Percentiles rank a stretch among this genome's conserved stretches.
phyloP scores from a whole-genome alignment of 2,797 vertebrate species.

The Lepidocolaptes lacrymiger region DNA sequence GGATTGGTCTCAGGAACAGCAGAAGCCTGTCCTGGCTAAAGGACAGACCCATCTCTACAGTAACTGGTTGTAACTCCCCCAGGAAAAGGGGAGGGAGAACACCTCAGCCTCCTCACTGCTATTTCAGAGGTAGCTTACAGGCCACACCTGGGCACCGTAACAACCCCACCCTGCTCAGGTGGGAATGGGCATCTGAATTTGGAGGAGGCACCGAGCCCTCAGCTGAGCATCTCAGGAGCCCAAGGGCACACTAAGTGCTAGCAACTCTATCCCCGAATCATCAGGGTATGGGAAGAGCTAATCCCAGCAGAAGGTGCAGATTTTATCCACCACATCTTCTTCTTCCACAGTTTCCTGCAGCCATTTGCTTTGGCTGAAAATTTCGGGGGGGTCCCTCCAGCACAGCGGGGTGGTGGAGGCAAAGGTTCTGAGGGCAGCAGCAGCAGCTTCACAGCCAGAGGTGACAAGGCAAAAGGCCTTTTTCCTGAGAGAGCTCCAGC shows the following conservation, averaged over 20 bases:
- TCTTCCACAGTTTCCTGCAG: background rate
- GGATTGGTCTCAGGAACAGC: accelerated
- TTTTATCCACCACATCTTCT: background rate
- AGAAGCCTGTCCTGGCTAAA: background rate
- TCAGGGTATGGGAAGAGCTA: background rate
- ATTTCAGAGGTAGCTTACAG: background rate
- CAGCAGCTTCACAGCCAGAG: background rate
- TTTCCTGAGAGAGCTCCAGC: background rate
- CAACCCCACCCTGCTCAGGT: background rate
- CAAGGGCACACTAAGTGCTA: accelerated
- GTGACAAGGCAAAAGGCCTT: background rate
- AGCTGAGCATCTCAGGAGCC: background rate
- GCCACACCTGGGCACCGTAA: background rate
- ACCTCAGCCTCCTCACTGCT: accelerated
- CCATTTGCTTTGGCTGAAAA: background rate
- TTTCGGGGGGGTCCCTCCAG: background rate
- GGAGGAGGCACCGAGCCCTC: background rate
- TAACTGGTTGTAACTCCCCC: accelerated
- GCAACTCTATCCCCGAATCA: background rate
- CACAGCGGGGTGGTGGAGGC: accelerated
- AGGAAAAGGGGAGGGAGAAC: background rate
- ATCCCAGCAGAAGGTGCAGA: background rate
- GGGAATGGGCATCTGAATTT: background rate
- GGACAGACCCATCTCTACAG: background rate
- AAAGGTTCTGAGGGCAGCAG: background rate